Evolutionary conservation across 2,888 invertebrate genomes (phyloP), one percentile per base, ranked within the genome.

Genomic region (Coelogynopora nodosa): DNA sequence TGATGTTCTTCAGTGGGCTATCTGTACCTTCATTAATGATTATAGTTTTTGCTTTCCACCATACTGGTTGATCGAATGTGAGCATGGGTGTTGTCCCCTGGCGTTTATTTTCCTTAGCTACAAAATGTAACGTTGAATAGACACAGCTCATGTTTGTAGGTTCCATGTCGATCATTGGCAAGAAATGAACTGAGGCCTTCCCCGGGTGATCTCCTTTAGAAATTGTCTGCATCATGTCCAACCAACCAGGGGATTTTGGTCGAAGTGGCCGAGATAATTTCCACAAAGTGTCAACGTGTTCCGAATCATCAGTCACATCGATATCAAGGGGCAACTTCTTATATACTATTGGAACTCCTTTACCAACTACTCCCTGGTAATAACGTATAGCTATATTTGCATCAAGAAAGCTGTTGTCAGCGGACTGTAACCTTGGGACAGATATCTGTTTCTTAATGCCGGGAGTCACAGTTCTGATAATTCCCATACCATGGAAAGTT

Each of bases 101-200:
- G 10, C 81, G 30, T 13, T 29, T 67, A 0, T 86, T 82, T 30
- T 89, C 88, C 0, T 85, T 67, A 23, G 82, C 67, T 0, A 89
- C 86, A 31, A 87, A 89, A 10, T 83, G 23, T 5, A 88, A 74
- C 13, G 88, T 88, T 29, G 88, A 88, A 49, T 87, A 88, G 0
- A 89, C 88, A 74, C 89, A 67, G 0, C 88, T 85, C 26, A 88
- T n/a, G 67, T 89, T 87, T 27, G 67, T 88, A 31, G 89, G 87
- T 29, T 88, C 85, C 87, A 89, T 85, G 84, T 89, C 89, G 5
- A 89, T 88, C 87, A 89, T 88, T 2, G 89, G 88, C 30, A 89
- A 82, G 83, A 89, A 89, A 0, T 31, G 82, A 5, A 89, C 67
- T n/a, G 86, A 80, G 10, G 89, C 86, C 87, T 88, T 87, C 1